phyloP scores from a whole-genome alignment of 2,888 invertebrate species.

The Ametastegia equiseti region DNA sequence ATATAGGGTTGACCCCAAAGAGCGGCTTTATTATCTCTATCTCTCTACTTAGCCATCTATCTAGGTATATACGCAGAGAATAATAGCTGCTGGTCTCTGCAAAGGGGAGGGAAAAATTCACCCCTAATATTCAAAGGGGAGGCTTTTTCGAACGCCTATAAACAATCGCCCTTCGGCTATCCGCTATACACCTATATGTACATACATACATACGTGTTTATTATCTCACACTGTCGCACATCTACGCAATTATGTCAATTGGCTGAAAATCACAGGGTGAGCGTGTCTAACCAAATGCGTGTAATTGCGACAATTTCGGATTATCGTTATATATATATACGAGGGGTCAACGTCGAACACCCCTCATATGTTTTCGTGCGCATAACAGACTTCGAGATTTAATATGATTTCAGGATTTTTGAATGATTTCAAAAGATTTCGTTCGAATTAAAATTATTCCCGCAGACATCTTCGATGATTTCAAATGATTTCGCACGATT shows the following conservation, averaged over 20 bases:
- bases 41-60: neutral
- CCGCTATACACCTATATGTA: too few relatives aligned
- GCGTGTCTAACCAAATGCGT: conserved; percentile 74
- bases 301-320: conserved; percentile 72
- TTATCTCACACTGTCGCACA: neutral
- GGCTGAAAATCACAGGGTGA: neutral
- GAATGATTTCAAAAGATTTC: too few relatives aligned
- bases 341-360: too few relatives aligned
- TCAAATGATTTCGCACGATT: too few relatives aligned
- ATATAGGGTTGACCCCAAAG: neutral
- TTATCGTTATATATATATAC: conserved; percentile 67
- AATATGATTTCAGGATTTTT: too few relatives aligned
- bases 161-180: neutral
- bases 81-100: neutral
- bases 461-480: too few relatives aligned
- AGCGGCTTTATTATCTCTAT: neutral
- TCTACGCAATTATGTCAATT: neutral
- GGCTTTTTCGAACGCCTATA: neutral
- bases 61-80: neutral
- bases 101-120: neutral
- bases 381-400: too few relatives aligned
- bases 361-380: too few relatives aligned
- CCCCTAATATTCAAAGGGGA: neutral
- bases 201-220: too few relatives aligned
- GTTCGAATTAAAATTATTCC: too few relatives aligned